Conservation (phyloP, 2,797 vertebrate genomes). For the Galagoides demidoff region DNA sequence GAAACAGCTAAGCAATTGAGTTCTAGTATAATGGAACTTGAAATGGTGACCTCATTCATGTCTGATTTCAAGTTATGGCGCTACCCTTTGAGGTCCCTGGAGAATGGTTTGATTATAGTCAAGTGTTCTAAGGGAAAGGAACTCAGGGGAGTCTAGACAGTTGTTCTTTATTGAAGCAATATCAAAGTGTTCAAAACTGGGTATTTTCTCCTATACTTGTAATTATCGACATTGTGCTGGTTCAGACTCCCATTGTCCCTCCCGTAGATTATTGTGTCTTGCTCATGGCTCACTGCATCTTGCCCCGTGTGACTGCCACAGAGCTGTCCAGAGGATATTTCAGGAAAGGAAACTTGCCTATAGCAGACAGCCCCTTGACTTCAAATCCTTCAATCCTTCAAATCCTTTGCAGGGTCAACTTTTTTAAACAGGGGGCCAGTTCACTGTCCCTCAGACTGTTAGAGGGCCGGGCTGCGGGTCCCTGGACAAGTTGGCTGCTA, state of each 20-base stretch:
- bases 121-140: background rate
- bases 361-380: background rate
- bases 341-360: background rate
- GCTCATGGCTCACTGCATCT: background rate
- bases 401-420: too few species aligned
- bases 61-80: background rate
- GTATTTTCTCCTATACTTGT: background rate
- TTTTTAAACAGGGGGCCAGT: too few species aligned
- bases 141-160: background rate
- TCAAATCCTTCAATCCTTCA: background rate
- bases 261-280: background rate
- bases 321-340: background rate
- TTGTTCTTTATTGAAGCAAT: background rate
- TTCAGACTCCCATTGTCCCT: background rate
- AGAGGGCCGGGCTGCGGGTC: too few species aligned
- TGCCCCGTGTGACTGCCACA: background rate
- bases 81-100: background rate
- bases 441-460: too few species aligned
- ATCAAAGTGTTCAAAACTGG: background rate
- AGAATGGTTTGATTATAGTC: background rate
- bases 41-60: background rate
- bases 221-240: background rate
- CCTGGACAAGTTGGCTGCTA: too few species aligned
- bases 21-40: background rate
- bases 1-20: background rate